Evolutionary conservation across 2,888 invertebrate species (phyloP).

Genomic region (Nemotelus pantherinus): DNA sequence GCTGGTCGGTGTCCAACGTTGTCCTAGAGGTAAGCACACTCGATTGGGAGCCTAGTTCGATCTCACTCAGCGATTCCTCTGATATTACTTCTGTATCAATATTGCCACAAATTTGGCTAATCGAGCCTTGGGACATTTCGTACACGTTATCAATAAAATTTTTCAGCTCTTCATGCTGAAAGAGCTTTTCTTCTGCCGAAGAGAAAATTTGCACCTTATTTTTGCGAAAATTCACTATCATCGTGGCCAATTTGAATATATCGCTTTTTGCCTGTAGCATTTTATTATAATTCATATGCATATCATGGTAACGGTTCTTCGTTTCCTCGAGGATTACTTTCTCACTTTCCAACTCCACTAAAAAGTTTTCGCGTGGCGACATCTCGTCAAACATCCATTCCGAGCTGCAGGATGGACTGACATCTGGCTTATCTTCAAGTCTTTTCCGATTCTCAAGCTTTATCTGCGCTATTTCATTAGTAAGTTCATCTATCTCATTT

Average conservation of each 20-base stretch:
- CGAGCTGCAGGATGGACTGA: too few relatives aligned
- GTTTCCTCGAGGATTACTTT: background rate
- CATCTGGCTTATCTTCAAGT: too few relatives aligned
- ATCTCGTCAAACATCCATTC: too few relatives aligned
- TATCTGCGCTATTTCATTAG: background rate
- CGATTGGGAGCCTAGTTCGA: too few relatives aligned
- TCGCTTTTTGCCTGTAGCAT: slow-evolving; percentile 1
- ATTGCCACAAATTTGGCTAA: background rate
- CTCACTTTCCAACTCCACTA: background rate
- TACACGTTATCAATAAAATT: background rate
- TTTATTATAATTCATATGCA: background rate
- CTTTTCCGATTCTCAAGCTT: too few relatives aligned
- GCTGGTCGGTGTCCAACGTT: too few relatives aligned
- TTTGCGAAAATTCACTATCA: background rate
- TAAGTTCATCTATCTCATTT: background rate
- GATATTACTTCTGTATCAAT: too few relatives aligned
- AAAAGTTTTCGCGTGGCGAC: background rate
- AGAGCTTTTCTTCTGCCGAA: background rate
- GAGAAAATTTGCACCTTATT: background rate
- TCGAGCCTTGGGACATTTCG: background rate
- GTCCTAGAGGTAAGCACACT: too few relatives aligned
- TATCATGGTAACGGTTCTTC: background rate
- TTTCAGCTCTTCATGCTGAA: background rate
- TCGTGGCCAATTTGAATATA: background rate
- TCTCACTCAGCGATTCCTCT: too few relatives aligned